phyloP scores from a whole-genome alignment of 2,888 invertebrate species.

The Altica lythri region DNA sequence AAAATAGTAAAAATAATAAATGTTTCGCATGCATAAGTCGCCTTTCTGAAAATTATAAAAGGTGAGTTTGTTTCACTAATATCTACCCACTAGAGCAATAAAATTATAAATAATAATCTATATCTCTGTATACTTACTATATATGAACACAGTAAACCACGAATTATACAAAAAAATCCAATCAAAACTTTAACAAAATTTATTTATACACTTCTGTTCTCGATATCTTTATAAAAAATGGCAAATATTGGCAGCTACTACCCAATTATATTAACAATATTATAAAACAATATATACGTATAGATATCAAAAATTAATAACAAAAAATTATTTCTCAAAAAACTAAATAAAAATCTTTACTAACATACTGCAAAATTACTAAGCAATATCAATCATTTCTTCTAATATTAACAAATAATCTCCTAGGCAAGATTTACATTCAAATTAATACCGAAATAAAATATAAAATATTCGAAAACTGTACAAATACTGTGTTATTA shows the following conservation, averaged over 20 bases:
- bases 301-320: constrained; percentile 35
- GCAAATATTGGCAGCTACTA: constrained; percentile 38
- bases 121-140: no score
- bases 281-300: constrained; percentile 33
- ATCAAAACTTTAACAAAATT: constrained; percentile 37
- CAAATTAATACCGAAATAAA: constrained; percentile 13
- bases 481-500: constrained; percentile 3
- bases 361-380: constrained; percentile 7
- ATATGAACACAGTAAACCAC: no score
- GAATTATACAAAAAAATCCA: constrained; percentile 29
- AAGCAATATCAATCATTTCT: constrained; percentile 14
- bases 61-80: no score
- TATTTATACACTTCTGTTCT: constrained; percentile 36
- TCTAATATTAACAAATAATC: constrained; percentile 7
- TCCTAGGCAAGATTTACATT: constrained; percentile 9
- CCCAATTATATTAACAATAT: constrained; percentile 31
- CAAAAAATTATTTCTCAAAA: constrained; percentile 23
- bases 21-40: no score
- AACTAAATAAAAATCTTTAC: constrained; percentile 6
- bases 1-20: no score
- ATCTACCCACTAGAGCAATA: no score
- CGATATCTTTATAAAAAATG: constrained; percentile 35
- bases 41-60: no score
- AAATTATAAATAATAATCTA: no score
- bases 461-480: no score